These are phyloP conservation scores for Andricus quercusramuli DNA, from an alignment of 2,888 invertebrate species.

Conservation along the genomic window DNA sequence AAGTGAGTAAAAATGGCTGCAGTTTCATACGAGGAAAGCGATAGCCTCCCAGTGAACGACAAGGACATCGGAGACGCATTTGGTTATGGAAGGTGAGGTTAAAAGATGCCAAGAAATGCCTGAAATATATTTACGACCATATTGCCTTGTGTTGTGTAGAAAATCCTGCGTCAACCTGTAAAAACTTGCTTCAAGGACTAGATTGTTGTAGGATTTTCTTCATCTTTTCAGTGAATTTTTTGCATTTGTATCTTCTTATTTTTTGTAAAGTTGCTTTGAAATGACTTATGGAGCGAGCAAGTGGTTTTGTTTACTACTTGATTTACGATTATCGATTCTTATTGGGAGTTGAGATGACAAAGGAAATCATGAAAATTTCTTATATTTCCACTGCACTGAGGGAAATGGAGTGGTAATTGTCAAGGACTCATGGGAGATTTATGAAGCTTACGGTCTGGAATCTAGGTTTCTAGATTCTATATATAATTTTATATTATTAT, in stretches of 20 bases:
- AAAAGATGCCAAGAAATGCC: conserved; percentile 37
- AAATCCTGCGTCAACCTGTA: conserved; percentile 28
- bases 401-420: neutral
- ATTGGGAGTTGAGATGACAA: neutral
- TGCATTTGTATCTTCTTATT: neutral
- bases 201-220: conserved; percentile 4
- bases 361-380: neutral
- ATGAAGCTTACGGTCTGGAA: neutral
- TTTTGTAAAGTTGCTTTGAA: neutral
- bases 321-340: conserved; percentile 25
- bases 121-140: conserved; percentile 32
- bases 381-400: neutral
- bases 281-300: neutral
- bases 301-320: neutral
- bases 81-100: conserved; percentile 70
- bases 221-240: neutral
- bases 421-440: conserved; percentile 13
- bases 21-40: conserved; percentile 40
- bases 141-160: conserved; percentile 42
- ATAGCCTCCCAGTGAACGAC: conserved; percentile 48
- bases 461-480: neutral
- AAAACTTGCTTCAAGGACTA: conserved; percentile 40
- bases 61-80: conserved; percentile 73
- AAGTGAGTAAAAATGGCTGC: conserved; percentile 16
- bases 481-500: neutral